These are phyloP conservation scores for Drosophila mettleri DNA, from an alignment of 2,888 invertebrate species.

Conservation along the genomic window DNA sequence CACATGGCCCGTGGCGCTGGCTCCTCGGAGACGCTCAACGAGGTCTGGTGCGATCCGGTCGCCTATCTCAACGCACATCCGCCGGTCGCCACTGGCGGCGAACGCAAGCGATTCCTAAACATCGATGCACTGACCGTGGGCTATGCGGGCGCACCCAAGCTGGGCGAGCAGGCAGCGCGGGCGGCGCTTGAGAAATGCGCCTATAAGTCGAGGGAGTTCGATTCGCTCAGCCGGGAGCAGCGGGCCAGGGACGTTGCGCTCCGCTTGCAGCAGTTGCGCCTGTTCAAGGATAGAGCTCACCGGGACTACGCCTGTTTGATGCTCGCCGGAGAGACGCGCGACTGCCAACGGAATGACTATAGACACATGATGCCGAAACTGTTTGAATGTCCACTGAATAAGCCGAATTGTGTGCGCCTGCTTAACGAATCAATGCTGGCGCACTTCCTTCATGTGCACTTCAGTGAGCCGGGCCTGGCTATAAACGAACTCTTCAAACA, in stretches of 20 bases:
- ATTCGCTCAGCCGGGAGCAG: background rate
- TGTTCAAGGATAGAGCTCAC: conserved; percentile 12
- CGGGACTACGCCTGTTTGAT: background rate
- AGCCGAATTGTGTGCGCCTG: conserved; percentile 15
- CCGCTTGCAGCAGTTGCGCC: conserved; percentile 34
- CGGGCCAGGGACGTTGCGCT: background rate
- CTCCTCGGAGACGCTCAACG: conserved; percentile 18
- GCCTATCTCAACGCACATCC: background rate
- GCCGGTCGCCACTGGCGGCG: too few relatives aligned
- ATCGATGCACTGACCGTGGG: conserved; percentile 27
- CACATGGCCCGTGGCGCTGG: background rate
- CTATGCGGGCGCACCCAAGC: background rate
- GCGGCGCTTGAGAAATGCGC: background rate
- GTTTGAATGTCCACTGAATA: conserved; percentile 32
- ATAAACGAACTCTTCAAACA: conserved; percentile 25
- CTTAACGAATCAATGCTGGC: conserved; percentile 21
- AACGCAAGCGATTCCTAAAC: background rate
- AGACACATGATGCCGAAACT: background rate
- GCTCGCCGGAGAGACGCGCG: too few relatives aligned
- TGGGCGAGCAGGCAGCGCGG: background rate
- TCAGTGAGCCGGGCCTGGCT: conserved; percentile 7
- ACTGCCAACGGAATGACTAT: accelerated
- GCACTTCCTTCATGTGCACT: conserved; percentile 37
- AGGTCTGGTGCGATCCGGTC: conserved; percentile 35
- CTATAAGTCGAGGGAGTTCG: conserved; percentile 12